A percentile compares a stretch with the other conserved stretches of the same genome.
phyloP scores from a whole-genome alignment of 2,113 vertebrate species.

The Paracanthobrama guichenoti region DNA sequence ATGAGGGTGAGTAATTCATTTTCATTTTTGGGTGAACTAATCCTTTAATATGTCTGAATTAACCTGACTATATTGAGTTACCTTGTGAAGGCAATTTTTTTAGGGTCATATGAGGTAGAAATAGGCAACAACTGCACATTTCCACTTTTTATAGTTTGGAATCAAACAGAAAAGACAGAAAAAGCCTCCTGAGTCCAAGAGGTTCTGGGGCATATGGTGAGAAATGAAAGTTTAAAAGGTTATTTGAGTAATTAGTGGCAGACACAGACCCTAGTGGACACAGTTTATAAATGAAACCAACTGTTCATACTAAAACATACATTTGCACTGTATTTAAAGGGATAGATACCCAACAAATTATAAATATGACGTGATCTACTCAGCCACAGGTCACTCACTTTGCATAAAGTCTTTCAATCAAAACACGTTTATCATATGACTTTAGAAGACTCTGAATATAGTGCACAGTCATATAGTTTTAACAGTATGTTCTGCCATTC shows the following conservation, averaged over 20 bases:
- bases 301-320: background rate
- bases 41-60: background rate
- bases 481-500: background rate
- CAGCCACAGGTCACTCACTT: background rate
- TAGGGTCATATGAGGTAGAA: background rate
- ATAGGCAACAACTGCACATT: background rate
- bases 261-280: background rate
- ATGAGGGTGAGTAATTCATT: no score
- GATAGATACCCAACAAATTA: background rate
- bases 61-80: background rate
- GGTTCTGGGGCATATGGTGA: slow-evolving; percentile 26
- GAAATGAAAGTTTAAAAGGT: slow-evolving; percentile 10
- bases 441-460: background rate
- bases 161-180: background rate
- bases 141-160: background rate
- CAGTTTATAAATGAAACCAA: slow-evolving; percentile 10
- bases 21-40: no score
- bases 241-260: background rate
- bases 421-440: background rate
- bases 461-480: background rate
- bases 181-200: background rate
- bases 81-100: background rate
- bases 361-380: background rate
- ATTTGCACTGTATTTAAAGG: background rate
- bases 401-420: background rate